A percentile compares a stretch with the other conserved stretches of the same genome.
Conservation (phyloP, 2,888 invertebrate genomes). For the Ophioninae sp. region DNA sequence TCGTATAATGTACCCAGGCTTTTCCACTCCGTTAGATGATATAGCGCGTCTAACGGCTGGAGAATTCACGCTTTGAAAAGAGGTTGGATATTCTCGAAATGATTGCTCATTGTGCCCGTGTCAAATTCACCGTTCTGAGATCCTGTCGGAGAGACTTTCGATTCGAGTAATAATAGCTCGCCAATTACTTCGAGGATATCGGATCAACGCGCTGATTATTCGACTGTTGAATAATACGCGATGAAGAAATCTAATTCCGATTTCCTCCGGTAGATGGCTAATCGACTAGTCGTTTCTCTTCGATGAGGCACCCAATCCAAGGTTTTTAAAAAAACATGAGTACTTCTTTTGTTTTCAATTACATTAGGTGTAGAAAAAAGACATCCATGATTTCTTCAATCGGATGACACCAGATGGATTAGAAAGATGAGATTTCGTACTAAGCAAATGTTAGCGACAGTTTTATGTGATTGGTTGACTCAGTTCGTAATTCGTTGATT, state of each 20-base stretch:
- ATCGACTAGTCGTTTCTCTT: background rate
- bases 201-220: background rate
- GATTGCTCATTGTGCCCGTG: conserved; percentile 6
- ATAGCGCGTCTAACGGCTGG: conserved; percentile 19
- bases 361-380: too few species aligned
- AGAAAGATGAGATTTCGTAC: too few species aligned
- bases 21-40: background rate
- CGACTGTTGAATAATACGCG: background rate
- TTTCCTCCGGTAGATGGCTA: conserved; percentile 12
- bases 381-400: too few species aligned
- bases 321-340: background rate
- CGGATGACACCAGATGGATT: too few species aligned
- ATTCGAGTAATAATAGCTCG: background rate
- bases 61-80: background rate
- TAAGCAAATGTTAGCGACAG: too few species aligned
- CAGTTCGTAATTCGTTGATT: too few species aligned
- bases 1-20: background rate
- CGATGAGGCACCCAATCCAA: background rate
- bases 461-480: too few species aligned
- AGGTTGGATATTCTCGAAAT: conserved; percentile 16
- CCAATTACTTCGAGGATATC: background rate
- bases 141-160: background rate
- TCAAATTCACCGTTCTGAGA: background rate
- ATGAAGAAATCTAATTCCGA: background rate
- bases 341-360: background rate